These are phyloP conservation scores for Amorpha juglandis DNA, from an alignment of 2,888 invertebrate species.

Conservation along the genomic window DNA sequence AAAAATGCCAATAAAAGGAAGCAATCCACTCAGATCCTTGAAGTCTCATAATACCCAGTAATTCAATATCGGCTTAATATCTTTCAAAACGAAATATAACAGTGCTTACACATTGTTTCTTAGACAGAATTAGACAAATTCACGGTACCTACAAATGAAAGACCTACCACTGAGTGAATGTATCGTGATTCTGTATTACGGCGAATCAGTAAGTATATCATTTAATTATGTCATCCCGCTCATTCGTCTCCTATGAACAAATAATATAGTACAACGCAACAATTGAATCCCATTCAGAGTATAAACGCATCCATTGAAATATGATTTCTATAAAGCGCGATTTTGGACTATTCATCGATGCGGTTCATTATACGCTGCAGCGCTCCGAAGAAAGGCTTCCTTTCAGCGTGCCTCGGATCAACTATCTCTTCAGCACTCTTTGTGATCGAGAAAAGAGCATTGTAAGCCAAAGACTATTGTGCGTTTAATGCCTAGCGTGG, in stretches of 20 bases:
- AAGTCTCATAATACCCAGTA: too few relatives aligned
- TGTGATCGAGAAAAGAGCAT: slow-evolving; percentile 50
- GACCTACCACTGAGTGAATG: too few relatives aligned
- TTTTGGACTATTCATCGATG: slow-evolving; percentile 13
- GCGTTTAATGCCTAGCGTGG: not conserved
- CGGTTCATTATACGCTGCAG: slow-evolving; percentile 13
- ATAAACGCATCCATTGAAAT: slow-evolving; percentile 21
- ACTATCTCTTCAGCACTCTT: slow-evolving; percentile 50
- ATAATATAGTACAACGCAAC: not conserved
- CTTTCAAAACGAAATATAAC: too few relatives aligned
- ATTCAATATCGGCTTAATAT: too few relatives aligned
- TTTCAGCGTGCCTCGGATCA: slow-evolving; percentile 44
- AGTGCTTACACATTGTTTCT: too few relatives aligned
- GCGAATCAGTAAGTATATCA: too few relatives aligned
- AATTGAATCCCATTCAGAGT: not conserved
- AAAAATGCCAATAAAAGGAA: too few relatives aligned
- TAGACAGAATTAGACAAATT: too few relatives aligned
- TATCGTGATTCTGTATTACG: too few relatives aligned
- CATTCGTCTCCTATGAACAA: not conserved
- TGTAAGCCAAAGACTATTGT: slow-evolving; percentile 31
- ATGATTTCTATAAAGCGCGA: slow-evolving; percentile 22
- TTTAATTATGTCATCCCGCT: too few relatives aligned
- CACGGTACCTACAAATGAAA: too few relatives aligned
- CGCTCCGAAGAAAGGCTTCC: slow-evolving; percentile 13
- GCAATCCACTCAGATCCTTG: too few relatives aligned